Base-by-base conservation (phyloP, 1,140 invertebrate species). In the Ctenoplectra terminalis region DNA sequence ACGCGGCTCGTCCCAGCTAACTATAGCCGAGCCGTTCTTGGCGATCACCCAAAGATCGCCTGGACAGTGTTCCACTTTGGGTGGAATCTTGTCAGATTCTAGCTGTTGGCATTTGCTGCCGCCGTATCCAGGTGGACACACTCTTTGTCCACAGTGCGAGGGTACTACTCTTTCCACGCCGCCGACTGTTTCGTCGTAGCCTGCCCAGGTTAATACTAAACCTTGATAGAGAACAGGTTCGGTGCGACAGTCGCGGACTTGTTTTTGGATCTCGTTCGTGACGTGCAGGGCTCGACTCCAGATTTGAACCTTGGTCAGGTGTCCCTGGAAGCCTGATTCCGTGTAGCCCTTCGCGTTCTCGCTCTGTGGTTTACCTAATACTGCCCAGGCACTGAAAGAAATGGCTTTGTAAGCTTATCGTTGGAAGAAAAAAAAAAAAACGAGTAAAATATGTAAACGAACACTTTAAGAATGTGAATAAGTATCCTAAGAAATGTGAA, bases 31-130 rank as follows among this genome's bases (percentile, higher is more conserved):
- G 76, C 98, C 98, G 88, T 99, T 98, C 87, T 97, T 97, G 3
- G 98, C 97, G 83, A 98, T 98, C 1, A 99, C 97, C 98, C 98
- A 99, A 48, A 99, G 94, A 93, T 99, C 98, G 43, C 97, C 97
- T 17, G 98, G 98, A 86, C 98, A 99, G 88, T 98, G 96, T 86
- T 98, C 96, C 1, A 98, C 96, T 87, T 96, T 95, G 13, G 98
- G 98, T 85, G 98, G 95, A 81, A 95, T 94, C 88, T 98, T 98
- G 91, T 98, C 98, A 34, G 97, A 96, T 90, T 97, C 95, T 74
- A 98, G 91, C 85, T 97, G 96, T 89, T 98, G 96, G 89, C 98
- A 99, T 91, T 97, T 97, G 61, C 95, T 90, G 64, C 98, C 98
- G 29, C 95, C 95, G 90, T 98, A 98, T 74, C 98, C 98, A 67